Evolutionary conservation across 2,888 invertebrate genomes (phyloP).

Genomic region (Mactromeris polynyma): DNA sequence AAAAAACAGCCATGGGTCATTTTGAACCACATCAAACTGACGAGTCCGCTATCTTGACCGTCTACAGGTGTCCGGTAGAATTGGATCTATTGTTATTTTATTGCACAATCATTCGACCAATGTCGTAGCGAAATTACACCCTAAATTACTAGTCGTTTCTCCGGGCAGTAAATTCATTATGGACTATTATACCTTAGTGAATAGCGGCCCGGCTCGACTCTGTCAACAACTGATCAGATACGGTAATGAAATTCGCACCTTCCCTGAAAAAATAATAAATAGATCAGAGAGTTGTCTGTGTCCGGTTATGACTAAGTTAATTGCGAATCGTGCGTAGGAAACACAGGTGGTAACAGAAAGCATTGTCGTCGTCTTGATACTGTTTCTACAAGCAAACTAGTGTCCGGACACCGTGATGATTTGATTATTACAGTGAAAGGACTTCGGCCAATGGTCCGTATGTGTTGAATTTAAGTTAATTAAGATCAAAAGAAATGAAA

Average conservation of each 20-base stretch:
- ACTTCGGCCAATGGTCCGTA: conserved; percentile 55
- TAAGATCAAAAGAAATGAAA: conserved; percentile 65
- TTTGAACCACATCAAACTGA: conserved; percentile 50
- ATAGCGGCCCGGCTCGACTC: conserved; percentile 20
- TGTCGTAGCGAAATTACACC: conserved; percentile 57
- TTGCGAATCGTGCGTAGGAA: conserved; percentile 54
- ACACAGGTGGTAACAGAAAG: conserved; percentile 55
- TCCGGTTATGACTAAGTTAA: conserved; percentile 64
- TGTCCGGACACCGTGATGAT: conserved; percentile 56
- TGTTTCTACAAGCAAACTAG: conserved; percentile 34
- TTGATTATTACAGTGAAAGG: conserved; percentile 60
- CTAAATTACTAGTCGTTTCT: conserved; percentile 45
- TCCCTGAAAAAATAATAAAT: conserved; percentile 61
- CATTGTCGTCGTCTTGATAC: conserved; percentile 34
- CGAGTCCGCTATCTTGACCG: conserved; percentile 13
- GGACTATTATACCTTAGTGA: conserved; percentile 46
- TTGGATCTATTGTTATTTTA: conserved; percentile 55
- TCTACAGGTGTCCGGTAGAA: conserved; percentile 57
- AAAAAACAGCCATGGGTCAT: conserved; percentile 45
- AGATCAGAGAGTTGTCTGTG: conserved; percentile 56
- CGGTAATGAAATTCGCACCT: conserved; percentile 68
- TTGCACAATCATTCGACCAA: conserved; percentile 63
- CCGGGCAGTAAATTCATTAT: conserved; percentile 61
- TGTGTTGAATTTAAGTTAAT: conserved; percentile 65
- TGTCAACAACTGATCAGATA: conserved; percentile 64